Base-by-base conservation (phyloP, 1,140 invertebrate genomes). In the Gonioctena quinquepunctata region DNA sequence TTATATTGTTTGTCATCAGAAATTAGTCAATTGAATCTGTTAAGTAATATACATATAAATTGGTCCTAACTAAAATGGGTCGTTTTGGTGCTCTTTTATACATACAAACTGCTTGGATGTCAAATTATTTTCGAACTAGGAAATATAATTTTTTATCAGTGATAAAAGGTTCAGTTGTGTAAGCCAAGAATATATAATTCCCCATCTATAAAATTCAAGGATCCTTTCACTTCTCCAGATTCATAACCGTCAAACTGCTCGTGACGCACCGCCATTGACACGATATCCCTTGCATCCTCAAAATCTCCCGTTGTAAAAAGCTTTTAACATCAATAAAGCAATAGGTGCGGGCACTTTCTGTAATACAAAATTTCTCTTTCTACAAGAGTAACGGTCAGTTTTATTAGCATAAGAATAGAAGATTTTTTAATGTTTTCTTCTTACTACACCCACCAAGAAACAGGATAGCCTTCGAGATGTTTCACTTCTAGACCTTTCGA, bases 321-420 rank as follows among this genome's bases (percentile, higher is more conserved):
- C 68, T 70, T 65, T 70, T 59, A 70, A 70, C 68, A 70, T 70
- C 68, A 70, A 70, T 70, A 70, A 70, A 70, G 61, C 68, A 70
- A 65, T 70, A 70, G 60, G 68, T 64, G 61, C 68, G 26, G 68
- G 68, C 68, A 70, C 68, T 70, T 52, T 50, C 52, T 64, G 48
- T 68, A 68, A 68, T 70, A 64, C 63, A 64, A 65, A 70, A 70
- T 70, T 70, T 70, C 68, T 50, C 61, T 70, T 61, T 52, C 67
- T 54, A n/a, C 33, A 49, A 68, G 27, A 61, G 67, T 68, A 68
- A 68, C 57, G 57, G 67, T 23, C 67, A 22, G 61, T 68, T 68
- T 68, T 68, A 68, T 68, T 68, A 68, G 54, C 66, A 68, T 56
- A 61, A 68, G 66, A 68, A 68, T 59, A 49, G 66, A 50, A 25